A percentile compares a stretch with the other conserved stretches of the same genome.
Evolutionary conservation across 2,888 invertebrate genomes (phyloP).

Genomic region (Spisula solida): DNA sequence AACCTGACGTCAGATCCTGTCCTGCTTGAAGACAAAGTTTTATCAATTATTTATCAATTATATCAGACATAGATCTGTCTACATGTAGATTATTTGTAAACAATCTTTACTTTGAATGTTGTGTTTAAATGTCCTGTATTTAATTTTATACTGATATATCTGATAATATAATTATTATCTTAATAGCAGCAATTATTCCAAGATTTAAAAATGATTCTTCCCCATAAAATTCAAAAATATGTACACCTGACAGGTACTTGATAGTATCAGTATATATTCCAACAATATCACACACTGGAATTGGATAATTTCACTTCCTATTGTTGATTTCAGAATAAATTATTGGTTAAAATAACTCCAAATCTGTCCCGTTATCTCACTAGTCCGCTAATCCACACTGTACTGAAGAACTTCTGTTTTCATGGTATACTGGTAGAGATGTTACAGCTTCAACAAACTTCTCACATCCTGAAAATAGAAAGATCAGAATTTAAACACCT

Average conservation of each 20-base stretch:
- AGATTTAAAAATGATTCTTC: too few relatives aligned
- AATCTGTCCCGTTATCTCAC: neutral
- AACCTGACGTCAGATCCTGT: neutral
- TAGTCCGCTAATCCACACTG: neutral
- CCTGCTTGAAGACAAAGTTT: neutral
- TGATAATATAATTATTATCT: too few relatives aligned
- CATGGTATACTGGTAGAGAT: neutral
- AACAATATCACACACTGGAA: neutral
- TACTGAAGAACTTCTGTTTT: neutral
- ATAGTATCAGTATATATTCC: neutral
- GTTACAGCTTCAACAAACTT: neutral
- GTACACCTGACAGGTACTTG: too few relatives aligned
- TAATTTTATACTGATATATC: neutral
- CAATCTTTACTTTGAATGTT: neutral
- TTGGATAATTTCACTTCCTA: neutral
- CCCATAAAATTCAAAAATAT: too few relatives aligned
- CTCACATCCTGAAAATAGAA: constrained; percentile 11
- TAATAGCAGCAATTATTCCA: too few relatives aligned
- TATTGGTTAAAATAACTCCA: neutral
- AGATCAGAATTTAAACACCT: neutral
- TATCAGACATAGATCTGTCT: neutral
- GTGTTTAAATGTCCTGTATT: neutral
- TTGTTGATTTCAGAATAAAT: constrained; percentile 1
- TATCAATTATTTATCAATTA: neutral
- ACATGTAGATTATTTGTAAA: neutral